A percentile compares a stretch with the other conserved stretches of the same genome.
Conservation (phyloP, 2,888 invertebrate genomes). For the Agrotis clavis region DNA sequence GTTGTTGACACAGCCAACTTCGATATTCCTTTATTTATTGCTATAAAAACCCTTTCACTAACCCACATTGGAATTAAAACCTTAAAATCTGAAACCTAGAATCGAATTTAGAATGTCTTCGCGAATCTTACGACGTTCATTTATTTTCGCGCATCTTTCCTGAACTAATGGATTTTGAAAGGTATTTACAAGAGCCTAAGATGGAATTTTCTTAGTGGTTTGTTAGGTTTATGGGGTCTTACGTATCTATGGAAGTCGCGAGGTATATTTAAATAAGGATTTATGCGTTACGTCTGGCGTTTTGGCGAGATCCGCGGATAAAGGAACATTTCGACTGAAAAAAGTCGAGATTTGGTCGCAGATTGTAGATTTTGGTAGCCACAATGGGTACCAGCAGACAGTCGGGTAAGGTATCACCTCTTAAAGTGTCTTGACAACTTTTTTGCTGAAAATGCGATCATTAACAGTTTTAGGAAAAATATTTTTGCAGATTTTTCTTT, state of each 20-base stretch:
- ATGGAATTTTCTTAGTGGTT: conserved; percentile 61
- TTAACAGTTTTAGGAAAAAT: conserved; percentile 66
- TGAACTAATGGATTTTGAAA: conserved; percentile 67
- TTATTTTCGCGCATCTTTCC: conserved; percentile 45
- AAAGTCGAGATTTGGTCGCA: conserved; percentile 78
- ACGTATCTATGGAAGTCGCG: conserved; percentile 65
- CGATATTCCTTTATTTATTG: conserved; percentile 91
- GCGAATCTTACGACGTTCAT: conserved; percentile 70
- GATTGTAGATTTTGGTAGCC: conserved; percentile 78
- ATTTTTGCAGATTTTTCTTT: conserved; percentile 39
- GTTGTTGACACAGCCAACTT: conserved; percentile 91
- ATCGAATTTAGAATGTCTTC: conserved; percentile 51
- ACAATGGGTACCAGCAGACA: conserved; percentile 77
- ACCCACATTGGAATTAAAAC: conserved; percentile 58
- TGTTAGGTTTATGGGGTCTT: conserved; percentile 65
- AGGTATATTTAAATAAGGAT: conserved; percentile 91
- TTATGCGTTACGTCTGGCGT: conserved; percentile 90
- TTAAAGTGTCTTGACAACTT: conserved; percentile 64
- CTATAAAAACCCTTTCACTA: conserved; percentile 86
- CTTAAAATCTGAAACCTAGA: not conserved
- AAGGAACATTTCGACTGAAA: conserved; percentile 83
- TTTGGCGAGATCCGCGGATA: conserved; percentile 90
- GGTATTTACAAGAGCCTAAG: conserved; percentile 65
- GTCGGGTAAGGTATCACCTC: conserved; percentile 74
- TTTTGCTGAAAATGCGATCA: conserved; percentile 63